Evolutionary conservation across 2,888 invertebrate species (phyloP), one percentile per base, ranked within the genome.

Genomic region (Spodoptera picta): DNA sequence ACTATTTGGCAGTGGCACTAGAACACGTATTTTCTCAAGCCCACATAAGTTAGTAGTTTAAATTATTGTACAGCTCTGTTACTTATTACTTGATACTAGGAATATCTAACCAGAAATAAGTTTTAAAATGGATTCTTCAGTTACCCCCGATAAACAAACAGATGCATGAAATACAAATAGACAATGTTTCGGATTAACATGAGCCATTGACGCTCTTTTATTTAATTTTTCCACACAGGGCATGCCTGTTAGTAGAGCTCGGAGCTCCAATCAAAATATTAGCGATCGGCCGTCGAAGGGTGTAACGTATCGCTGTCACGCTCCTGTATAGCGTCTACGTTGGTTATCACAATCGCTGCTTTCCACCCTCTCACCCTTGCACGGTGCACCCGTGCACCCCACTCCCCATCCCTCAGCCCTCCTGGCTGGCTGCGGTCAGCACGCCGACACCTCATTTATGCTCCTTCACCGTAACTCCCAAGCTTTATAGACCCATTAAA

Each of bases 261-360:
- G 14, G 44, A 27, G 23, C 31, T 14, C 44, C 44, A 60, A 69
- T 51, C 46, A 52, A 45, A 60, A 55, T 48, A 52, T 70, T 46
- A 46, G 57, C 57, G 52, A 58, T 57, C 56, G 71, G 52, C 54
- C 49, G 70, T 65, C 47, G 54, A 75, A 75, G 83, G 75, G 81
- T 82, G 73, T 77, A 77, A 79, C 79, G 74, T 60, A 73, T 64
- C 45, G 24, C 36, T 51, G 36, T 44, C 54, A 60, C 42, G 64
- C 49, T 74, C 65, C 70, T 27, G 59, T 64, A 52, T 46, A 53
- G 53, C 74, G 64, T 69, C 75, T 60, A 49, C 53, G 74, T 59
- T 71, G 64, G 69, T 74, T 69, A 69, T 74, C 64, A 59, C 54
- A 64, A 69, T 69, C 59, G 56, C 54, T 10, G 55, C 52, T 68